Evolutionary conservation across 2,888 invertebrate species (phyloP).

Genomic region (Ormyrus pomaceus): DNA sequence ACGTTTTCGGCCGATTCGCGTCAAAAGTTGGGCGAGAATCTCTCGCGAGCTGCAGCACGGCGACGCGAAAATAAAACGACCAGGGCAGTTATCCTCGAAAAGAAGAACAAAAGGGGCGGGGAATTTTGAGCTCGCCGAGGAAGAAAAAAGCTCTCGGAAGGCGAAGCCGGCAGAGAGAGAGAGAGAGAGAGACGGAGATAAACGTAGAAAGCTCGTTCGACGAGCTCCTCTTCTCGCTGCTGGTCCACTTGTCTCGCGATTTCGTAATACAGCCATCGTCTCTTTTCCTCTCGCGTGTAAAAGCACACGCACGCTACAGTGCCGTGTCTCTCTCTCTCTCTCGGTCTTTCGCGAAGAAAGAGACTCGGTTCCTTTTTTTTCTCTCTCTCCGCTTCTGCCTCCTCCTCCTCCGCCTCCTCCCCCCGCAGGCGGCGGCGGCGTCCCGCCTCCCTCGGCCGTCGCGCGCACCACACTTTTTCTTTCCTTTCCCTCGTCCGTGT

Average conservation of each 20-base stretch:
- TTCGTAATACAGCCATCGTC: slow-evolving; percentile 67
- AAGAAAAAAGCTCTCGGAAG: background rate
- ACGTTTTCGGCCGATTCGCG: too few relatives aligned
- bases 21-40: background rate
- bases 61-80: background rate
- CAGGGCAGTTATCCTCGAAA: slow-evolving; percentile 12
- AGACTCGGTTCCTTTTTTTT: background rate
- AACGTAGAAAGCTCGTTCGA: slow-evolving; percentile 50
- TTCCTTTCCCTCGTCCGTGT: background rate
- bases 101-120: slow-evolving; percentile 20
- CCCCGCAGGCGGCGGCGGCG: background rate
- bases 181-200: slow-evolving; percentile 30
- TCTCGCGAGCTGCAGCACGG: background rate
- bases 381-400: background rate
- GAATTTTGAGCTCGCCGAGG: slow-evolving; percentile 17
- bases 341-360: slow-evolving; percentile 15
- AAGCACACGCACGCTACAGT: too few relatives aligned
- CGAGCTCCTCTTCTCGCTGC: slow-evolving; percentile 60
- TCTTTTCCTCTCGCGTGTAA: slow-evolving; percentile 40
- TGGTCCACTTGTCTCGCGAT: slow-evolving; percentile 61
- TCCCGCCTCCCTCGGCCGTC: background rate
- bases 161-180: background rate
- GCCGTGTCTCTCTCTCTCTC: slow-evolving; percentile 11
- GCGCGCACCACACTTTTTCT: background rate
- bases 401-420: background rate